Evolutionary conservation across 2,888 invertebrate genomes (phyloP).

Genomic region (Ischnus inquisitorius): DNA sequence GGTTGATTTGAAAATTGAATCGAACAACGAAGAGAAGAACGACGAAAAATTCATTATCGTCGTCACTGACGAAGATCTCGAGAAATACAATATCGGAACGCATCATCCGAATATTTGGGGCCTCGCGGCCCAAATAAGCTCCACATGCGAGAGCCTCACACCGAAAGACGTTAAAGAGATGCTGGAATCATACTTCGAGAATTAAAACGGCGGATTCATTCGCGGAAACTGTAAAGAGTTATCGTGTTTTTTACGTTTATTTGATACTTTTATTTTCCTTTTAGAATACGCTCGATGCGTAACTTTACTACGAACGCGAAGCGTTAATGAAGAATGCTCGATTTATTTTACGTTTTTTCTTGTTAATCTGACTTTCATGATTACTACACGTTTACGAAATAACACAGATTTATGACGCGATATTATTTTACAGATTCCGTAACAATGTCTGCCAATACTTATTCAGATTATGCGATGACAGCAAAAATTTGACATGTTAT

Average conservation of each 20-base stretch:
- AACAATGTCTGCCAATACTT: conserved; percentile 2
- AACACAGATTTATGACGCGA: neutral
- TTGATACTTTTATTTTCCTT: conserved; percentile 2
- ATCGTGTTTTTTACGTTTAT: neutral
- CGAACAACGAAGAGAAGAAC: neutral
- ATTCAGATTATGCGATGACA: neutral
- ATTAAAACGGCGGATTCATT: conserved; percentile 37
- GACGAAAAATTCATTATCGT: conserved; percentile 52
- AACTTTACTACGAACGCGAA: conserved; percentile 1
- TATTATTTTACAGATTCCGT: neutral
- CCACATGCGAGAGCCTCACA: conserved; percentile 49
- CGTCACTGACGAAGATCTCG: conserved; percentile 68
- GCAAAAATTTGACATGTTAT: conserved; percentile 7
- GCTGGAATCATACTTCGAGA: conserved; percentile 56
- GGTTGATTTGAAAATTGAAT: neutral
- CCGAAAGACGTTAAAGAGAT: conserved; percentile 62
- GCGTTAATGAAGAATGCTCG: too few relatives aligned
- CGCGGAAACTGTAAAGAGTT: neutral
- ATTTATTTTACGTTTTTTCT: too few relatives aligned
- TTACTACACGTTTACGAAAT: too few relatives aligned
- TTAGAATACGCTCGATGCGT: conserved; percentile 29
- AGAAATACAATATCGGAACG: conserved; percentile 58
- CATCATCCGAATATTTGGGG: conserved; percentile 64
- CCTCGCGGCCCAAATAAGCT: conserved; percentile 63
- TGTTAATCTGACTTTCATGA: too few relatives aligned